A percentile compares a stretch with the other conserved stretches of the same genome.
These are phyloP conservation scores for Sarcophaga caerulescens DNA, from an alignment of 2,888 invertebrate species.

Conservation along the genomic window DNA sequence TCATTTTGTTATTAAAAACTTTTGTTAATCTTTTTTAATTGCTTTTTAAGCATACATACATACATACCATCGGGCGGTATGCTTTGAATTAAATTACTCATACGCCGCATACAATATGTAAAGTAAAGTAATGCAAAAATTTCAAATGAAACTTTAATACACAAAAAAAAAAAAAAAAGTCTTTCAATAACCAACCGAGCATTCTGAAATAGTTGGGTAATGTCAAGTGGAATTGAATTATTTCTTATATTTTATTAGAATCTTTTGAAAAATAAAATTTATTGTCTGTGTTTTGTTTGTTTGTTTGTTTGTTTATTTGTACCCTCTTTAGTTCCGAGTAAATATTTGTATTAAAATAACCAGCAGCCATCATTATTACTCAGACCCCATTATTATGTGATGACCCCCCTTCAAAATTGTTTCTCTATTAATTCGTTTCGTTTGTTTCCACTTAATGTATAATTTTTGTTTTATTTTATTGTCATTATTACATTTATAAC, in stretches of 20 bases:
- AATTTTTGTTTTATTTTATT: constrained; percentile 49
- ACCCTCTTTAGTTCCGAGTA: too few relatives aligned
- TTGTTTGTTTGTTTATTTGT: constrained; percentile 18
- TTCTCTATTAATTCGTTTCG: constrained; percentile 14
- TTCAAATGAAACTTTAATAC: neutral
- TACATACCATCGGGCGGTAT: constrained; percentile 72
- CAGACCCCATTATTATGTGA: too few relatives aligned
- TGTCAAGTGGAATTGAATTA: too few relatives aligned
- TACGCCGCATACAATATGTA: constrained; percentile 57
- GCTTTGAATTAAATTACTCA: constrained; percentile 74
- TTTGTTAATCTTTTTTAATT: constrained; percentile 79
- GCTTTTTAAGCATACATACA: constrained; percentile 78
- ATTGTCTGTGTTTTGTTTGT: constrained; percentile 32
- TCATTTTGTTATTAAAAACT: constrained; percentile 56
- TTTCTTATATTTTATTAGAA: too few relatives aligned
- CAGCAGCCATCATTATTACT: too few relatives aligned
- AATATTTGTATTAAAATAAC: too few relatives aligned
- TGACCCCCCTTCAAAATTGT: neutral
- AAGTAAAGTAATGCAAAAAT: neutral
- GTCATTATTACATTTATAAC: constrained; percentile 45
- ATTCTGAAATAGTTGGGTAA: too few relatives aligned
- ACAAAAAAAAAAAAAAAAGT: too few relatives aligned
- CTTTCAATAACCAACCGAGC: too few relatives aligned
- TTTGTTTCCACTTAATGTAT: constrained; percentile 33
- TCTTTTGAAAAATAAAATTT: neutral